These are phyloP conservation scores for Drosophila melanogaster DNA, from an alignment of 1,140 invertebrate species.

Conservation along the genomic window DNA sequence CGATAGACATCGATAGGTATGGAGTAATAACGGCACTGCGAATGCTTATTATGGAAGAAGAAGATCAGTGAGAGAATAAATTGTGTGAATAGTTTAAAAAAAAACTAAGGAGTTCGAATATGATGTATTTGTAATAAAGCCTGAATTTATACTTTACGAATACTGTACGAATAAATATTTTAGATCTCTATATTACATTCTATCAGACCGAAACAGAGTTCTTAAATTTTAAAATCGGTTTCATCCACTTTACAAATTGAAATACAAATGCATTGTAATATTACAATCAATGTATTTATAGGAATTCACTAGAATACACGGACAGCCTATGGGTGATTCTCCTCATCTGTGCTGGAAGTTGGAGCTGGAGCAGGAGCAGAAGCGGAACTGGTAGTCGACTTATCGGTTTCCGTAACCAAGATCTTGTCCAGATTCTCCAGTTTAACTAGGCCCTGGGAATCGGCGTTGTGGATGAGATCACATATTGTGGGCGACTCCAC, in stretches of 20 bases:
- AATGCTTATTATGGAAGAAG: no score
- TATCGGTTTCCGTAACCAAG: conserved; percentile 26
- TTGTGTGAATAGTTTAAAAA: no score
- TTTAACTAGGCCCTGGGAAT: conserved; percentile 85
- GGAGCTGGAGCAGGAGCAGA: conserved; percentile 1
- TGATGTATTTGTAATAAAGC: neutral
- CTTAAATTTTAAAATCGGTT: no score
- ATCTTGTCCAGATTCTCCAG: conserved; percentile 49
- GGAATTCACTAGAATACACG: conserved; percentile 39
- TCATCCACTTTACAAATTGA: no score
- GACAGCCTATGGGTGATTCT: conserved; percentile 54
- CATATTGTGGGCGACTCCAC: conserved; percentile 96
- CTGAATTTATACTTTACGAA: no score
- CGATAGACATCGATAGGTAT: no score
- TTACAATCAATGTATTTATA: conserved; percentile 37
- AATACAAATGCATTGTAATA: neutral
- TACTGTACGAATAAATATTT: no score
- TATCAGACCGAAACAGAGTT: no score
- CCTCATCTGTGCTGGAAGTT: conserved; percentile 33
- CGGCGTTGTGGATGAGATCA: conserved; percentile 90
- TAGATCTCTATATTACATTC: no score
- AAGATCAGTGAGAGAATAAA: no score
- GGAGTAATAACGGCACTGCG: no score
- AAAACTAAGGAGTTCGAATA: no score
- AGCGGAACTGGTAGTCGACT: neutral